A percentile compares a stretch with the other conserved stretches of the same genome.
These are phyloP conservation scores for Antheraea assamensis DNA, from an alignment of 2,888 invertebrate genomes.

Conservation along the genomic window DNA sequence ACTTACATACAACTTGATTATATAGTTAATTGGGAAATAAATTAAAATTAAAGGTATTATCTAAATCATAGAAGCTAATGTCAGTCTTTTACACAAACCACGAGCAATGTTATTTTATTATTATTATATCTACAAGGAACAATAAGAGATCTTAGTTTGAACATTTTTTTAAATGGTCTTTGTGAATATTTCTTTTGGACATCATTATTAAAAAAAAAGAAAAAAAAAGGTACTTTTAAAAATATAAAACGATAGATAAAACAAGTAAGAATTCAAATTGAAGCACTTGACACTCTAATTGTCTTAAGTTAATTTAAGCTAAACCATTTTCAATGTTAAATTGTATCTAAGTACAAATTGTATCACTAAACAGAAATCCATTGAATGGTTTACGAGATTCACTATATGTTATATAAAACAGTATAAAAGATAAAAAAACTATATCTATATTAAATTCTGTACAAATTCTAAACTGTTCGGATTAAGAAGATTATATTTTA, in stretches of 20 bases:
- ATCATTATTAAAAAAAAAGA: not conserved
- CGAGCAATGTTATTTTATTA: slow-evolving; percentile 47
- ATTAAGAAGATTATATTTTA: not conserved
- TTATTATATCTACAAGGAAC: slow-evolving; percentile 66
- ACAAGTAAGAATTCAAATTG: not conserved
- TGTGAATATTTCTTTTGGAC: slow-evolving; percentile 46
- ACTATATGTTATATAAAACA: not conserved
- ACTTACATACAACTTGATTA: slow-evolving; percentile 65
- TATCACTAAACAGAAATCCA: not conserved
- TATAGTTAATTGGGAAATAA: slow-evolving; percentile 58
- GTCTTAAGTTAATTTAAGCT: not conserved
- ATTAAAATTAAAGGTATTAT: slow-evolving; percentile 60
- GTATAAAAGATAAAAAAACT: not conserved
- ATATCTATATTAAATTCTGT: not conserved
- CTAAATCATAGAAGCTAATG: slow-evolving; percentile 61
- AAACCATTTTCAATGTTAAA: not conserved
- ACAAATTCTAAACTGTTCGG: not conserved
- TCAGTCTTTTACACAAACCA: slow-evolving; percentile 66
- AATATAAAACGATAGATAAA: not conserved
- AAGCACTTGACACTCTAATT: not conserved
- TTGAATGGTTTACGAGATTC: not conserved
- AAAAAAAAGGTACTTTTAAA: not conserved
- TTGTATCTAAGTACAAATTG: not conserved
- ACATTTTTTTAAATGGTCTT: slow-evolving; percentile 41
- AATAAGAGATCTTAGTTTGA: slow-evolving; percentile 66